Evolutionary conservation across 2,888 invertebrate genomes (phyloP).

Genomic region (Mechanitis mazaeus): DNA sequence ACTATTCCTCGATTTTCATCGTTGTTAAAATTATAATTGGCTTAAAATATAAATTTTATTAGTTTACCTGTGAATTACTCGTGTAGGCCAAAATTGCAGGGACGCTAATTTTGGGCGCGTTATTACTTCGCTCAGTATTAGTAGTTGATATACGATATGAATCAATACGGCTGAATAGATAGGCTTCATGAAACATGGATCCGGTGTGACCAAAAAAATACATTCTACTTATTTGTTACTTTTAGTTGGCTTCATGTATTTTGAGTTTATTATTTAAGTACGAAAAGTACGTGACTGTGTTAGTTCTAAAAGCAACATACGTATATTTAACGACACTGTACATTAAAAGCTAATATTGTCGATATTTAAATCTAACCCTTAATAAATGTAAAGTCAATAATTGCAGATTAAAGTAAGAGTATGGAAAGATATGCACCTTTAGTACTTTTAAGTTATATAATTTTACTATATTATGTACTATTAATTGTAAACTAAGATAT

Average conservation of each 20-base stretch:
- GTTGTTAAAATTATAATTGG: constrained; percentile 1
- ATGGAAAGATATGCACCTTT: background rate
- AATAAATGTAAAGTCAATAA: too few species aligned
- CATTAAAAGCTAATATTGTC: too few species aligned
- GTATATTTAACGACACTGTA: too few species aligned
- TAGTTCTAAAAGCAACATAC: too few species aligned
- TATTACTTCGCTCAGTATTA: constrained; percentile 70
- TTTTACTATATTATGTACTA: constrained; percentile 8
- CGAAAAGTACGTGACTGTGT: background rate
- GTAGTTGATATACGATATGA: constrained; percentile 49
- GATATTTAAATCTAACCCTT: too few species aligned
- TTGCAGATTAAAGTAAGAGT: background rate
- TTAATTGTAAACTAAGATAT: constrained; percentile 11
- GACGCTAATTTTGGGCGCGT: constrained; percentile 57
- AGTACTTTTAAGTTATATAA: constrained; percentile 1
- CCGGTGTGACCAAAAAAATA: constrained; percentile 45
- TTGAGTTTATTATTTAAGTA: constrained; percentile 1
- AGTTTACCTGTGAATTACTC: constrained; percentile 42
- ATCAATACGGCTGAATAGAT: constrained; percentile 40
- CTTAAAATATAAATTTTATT: background rate
- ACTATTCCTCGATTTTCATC: background rate
- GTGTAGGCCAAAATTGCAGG: constrained; percentile 70
- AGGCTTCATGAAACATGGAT: constrained; percentile 51
- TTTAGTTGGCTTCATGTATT: constrained; percentile 1
- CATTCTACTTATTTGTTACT: background rate